Base-by-base conservation (phyloP, 1,140 invertebrate species). In the Anastatus disparis region DNA sequence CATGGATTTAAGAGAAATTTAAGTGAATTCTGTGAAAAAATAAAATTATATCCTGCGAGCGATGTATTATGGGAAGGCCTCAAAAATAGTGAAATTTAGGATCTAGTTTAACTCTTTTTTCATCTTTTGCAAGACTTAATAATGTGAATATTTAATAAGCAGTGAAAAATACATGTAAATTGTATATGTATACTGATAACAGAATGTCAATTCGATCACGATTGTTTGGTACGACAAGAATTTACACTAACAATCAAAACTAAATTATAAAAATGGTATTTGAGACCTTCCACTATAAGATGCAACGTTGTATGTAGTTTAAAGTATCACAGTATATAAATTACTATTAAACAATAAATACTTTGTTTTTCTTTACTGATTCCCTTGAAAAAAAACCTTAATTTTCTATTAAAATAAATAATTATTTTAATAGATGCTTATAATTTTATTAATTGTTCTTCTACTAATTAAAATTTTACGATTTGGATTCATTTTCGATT, bases 241-340 rank as follows among this genome's bases (percentile, higher is more conserved):
- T 35, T 35, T 4, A 35, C 10, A 35, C 10, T 35, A 35, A 6
- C 22, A 55, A 55, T 55, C 52, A 55, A 55, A 55, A 63, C 29
- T 10, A 27, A 53, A n/a, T 38, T 64, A 8, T 53, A 9, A 55
- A 55, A 56, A 52, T 29, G 40, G 42, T 12, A 59, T 24, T 61
- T 69, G 67, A 55, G 56, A 70, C 67, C 67, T 62, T 70, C 58
- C 44, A 31, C 46, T 71, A 68, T 50, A 55, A 67, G 38, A 13
- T 56, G 56, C 48, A 72, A 42, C 38, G 50, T 61, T 55, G 50
- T 61, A 68, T 66, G 46, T 72, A 72, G 58, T 20, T 56, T 56
- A 72, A 62, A 71, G 22, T 48, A 59, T 62, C 8, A 63, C 48
- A n/a, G n/a, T 62, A 72, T 72, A 71, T 71, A 58, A 64, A 63